Evolutionary conservation across 2,797 vertebrate genomes (phyloP), one percentile per base, ranked within the genome.

Genomic region (Etheostoma perlongum): DNA sequence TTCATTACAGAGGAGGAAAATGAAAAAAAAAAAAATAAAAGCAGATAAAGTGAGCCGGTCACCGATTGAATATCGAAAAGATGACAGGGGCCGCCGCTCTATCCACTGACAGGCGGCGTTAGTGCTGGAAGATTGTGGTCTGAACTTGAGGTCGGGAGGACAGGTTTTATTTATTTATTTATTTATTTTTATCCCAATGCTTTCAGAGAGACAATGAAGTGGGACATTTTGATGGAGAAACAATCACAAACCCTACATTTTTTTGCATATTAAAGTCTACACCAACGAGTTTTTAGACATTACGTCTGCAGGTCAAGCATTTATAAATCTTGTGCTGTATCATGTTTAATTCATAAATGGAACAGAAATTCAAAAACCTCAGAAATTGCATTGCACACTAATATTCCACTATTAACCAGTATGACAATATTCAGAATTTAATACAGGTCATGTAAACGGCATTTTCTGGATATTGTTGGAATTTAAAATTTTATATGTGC

Each of bases 31-130:
- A 53, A 48, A 63, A 67, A 57, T 18, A 44, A 58, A 60, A 52
- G 25, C 76, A 33, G 76, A 70, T 67, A 48, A 76, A 83, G 72
- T 42, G 68, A 76, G 49, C 65, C 23, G 77, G 78, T 85, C 81
- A 78, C 8, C 40, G 42, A 74, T 47, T 79, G 74, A 77, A 87
- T 76, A 80, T 86, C 21, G 53, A 64, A 64, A 60, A 74, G 82
- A 78, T 57, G 78, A 77, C 72, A 65, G 68, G 48, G 42, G 59
- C 7, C 13, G 19, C 4, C 6, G 40, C 70, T 74, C 14, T 6
- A 59, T 46, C 74, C 60, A 13, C 27, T 52, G 69, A 78, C 53
- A 18, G 33, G 57, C 67, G 21, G 2, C 10, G 58, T 67, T 67
- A 57, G 78, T 40, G 51, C 27, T 25, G 83, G 44, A 57, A 49